Conservation (phyloP, 2,888 invertebrate genomes). For the Copidosoma aretas region DNA sequence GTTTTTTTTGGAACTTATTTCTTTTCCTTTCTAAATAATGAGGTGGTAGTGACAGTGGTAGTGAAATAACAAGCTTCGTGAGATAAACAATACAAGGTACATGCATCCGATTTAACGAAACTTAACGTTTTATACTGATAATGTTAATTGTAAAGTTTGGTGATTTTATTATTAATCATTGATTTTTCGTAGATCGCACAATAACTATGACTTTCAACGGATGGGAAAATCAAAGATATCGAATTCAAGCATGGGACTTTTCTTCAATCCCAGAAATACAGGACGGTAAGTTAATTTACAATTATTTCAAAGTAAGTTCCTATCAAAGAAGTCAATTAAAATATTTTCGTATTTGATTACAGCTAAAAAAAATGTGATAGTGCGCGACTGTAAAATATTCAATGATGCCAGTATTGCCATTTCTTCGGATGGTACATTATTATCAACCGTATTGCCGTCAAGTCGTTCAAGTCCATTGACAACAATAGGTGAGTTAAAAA, state of each 20-base stretch:
- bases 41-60: too few species aligned
- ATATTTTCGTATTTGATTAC: constrained; percentile 42
- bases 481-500: constrained; percentile 69
- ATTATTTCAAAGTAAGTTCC: constrained; percentile 3
- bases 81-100: too few species aligned
- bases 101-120: too few species aligned
- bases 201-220: constrained; percentile 50
- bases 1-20: constrained; percentile 26
- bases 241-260: constrained; percentile 88
- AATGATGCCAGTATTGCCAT: constrained; percentile 88
- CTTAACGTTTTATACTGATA: too few species aligned
- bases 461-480: constrained; percentile 75
- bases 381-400: constrained; percentile 82
- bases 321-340: constrained; percentile 8
- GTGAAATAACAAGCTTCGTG: too few species aligned
- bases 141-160: too few species aligned
- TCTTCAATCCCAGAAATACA: constrained; percentile 76
- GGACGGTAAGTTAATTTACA: constrained; percentile 69
- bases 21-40: too few species aligned
- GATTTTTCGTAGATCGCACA: constrained; percentile 48
- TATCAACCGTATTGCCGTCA: constrained; percentile 79
- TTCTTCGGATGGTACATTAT: constrained; percentile 77
- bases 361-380: constrained; percentile 79
- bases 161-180: too few species aligned
- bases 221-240: constrained; percentile 66